phyloP scores from a whole-genome alignment of 2,888 invertebrate species.

The Phorcus lineatus region DNA sequence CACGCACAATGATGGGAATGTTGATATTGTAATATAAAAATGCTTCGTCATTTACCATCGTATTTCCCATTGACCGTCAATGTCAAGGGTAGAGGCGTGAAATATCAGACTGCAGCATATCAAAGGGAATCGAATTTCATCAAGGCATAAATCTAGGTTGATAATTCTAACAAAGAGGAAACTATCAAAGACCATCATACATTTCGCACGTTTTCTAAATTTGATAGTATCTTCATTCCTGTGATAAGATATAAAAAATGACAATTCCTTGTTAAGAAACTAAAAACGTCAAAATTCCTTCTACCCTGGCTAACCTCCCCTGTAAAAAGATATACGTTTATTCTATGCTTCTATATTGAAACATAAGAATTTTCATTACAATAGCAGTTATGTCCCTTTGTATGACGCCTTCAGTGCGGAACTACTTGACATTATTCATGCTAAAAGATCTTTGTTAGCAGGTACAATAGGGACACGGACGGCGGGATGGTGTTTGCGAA shows the following conservation, averaged over 20 bases:
- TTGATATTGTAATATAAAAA: neutral
- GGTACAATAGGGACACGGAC: neutral
- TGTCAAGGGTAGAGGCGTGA: neutral
- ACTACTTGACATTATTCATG: neutral
- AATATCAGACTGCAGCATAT: neutral
- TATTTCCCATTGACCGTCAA: neutral
- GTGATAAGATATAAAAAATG: no score
- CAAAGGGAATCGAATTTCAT: neutral
- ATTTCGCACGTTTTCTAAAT: no score
- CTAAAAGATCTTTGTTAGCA: neutral
- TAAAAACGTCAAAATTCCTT: no score
- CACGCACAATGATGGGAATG: no score
- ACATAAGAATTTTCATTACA: no score
- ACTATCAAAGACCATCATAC: neutral
- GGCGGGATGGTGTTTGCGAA: neutral
- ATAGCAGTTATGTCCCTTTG: neutral
- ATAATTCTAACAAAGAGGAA: neutral
- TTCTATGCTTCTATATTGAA: no score
- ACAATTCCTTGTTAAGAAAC: no score
- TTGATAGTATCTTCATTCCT: no score
- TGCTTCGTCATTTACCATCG: neutral
- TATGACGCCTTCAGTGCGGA: neutral
- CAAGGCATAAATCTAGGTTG: neutral
- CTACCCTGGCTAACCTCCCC: no score
- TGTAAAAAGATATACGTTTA: no score